phyloP scores from a whole-genome alignment of 2,888 invertebrate genomes.

The Megalurothrips usitatus region DNA sequence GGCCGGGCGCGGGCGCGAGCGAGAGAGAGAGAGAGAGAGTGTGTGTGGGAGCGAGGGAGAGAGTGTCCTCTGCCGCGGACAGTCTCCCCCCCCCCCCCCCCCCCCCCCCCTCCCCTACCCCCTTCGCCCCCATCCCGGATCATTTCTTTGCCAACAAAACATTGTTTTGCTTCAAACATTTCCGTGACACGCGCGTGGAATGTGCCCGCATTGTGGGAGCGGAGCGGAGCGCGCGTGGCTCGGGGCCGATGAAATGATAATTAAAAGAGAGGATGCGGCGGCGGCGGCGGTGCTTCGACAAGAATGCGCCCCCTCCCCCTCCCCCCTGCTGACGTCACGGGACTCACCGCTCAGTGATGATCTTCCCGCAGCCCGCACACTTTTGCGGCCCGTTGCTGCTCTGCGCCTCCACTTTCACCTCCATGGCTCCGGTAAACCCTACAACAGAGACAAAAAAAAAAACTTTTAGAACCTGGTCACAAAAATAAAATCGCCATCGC shows the following conservation, averaged over 20 bases:
- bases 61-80: not conserved
- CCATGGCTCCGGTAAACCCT: not conserved
- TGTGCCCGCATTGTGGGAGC: no score
- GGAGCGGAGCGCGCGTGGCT: no score
- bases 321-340: not conserved
- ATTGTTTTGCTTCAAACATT: no score
- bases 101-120: not conserved
- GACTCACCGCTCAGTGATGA: slow-evolving; percentile 69
- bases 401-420: slow-evolving; percentile 36
- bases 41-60: not conserved
- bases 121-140: not conserved
- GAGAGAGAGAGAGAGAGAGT: not conserved
- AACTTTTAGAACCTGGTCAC: no score
- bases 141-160: no score
- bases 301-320: not conserved
- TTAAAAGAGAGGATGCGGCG: not conserved
- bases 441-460: not conserved
- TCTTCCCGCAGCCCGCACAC: slow-evolving; percentile 88
- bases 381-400: slow-evolving; percentile 57
- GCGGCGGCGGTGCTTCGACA: not conserved
- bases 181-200: no score
- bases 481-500: no score
- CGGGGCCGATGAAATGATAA: slow-evolving; percentile 5
- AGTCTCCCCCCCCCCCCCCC: not conserved
- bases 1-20: not conserved